Evolutionary conservation across 2,113 vertebrate species (phyloP).

Genomic region (Silurus meridionalis): DNA sequence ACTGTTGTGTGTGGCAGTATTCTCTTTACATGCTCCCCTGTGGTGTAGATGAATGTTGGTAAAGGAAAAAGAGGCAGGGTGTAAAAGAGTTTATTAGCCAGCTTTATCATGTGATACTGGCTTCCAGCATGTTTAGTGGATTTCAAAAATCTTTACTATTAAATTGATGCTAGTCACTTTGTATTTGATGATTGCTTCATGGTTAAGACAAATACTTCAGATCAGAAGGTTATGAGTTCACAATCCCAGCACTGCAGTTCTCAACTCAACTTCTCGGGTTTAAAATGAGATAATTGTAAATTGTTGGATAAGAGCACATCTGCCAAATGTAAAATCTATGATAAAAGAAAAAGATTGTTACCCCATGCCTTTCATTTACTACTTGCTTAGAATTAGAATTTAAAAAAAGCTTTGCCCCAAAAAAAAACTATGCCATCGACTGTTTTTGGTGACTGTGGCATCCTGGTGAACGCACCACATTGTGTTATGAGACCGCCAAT

Average conservation of each 20-base stretch:
- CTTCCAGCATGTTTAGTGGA: not conserved
- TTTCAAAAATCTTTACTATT: not conserved
- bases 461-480: too few species aligned
- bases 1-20: slow-evolving; percentile 6
- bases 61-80: not conserved
- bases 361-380: not conserved
- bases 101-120: not conserved
- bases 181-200: not conserved
- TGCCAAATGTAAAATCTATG: not conserved
- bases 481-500: not conserved
- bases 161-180: not conserved
- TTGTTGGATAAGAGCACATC: too few species aligned
- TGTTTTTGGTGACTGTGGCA: not conserved
- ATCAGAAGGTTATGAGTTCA: too few species aligned
- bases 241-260: too few species aligned
- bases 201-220: too few species aligned
- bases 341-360: not conserved
- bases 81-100: not conserved
- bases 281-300: too few species aligned
- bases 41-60: not conserved
- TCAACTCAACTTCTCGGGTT: too few species aligned
- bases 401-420: too few species aligned
- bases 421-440: not conserved
- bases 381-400: too few species aligned
- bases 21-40: not conserved